phyloP scores from a whole-genome alignment of 2,888 invertebrate genomes.

The Anthophora plumipes region DNA sequence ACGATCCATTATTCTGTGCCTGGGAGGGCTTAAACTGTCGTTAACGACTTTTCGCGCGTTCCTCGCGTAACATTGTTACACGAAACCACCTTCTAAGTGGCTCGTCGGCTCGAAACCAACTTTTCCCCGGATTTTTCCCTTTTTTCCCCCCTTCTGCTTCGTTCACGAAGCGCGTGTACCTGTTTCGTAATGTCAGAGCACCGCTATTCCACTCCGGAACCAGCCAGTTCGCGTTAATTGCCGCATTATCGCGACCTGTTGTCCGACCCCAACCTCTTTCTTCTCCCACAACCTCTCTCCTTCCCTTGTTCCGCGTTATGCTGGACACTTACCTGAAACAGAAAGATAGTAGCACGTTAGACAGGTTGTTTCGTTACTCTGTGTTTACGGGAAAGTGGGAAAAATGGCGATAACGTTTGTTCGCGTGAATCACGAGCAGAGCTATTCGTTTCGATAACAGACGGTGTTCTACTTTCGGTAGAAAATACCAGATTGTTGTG shows the following conservation, averaged over 20 bases:
- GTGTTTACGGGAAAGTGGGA: not conserved
- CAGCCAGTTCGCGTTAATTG: constrained; percentile 58
- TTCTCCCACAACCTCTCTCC: not conserved
- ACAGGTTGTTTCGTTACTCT: constrained; percentile 2
- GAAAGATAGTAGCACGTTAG: constrained; percentile 60
- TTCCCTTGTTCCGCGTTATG: not conserved
- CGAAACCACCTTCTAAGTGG: constrained; percentile 48
- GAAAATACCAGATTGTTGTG: too few species aligned
- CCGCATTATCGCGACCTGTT: constrained; percentile 58
- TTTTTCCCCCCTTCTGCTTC: not conserved
- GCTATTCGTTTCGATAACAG: not conserved
- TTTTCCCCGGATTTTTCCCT: constrained; percentile 33
- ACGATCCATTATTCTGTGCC: constrained; percentile 60
- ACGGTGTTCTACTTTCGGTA: too few species aligned
- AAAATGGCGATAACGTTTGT: constrained; percentile 14
- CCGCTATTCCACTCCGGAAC: constrained; percentile 37
- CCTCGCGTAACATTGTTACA: constrained; percentile 49
- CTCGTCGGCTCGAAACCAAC: constrained; percentile 44
- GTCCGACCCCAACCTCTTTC: constrained; percentile 3
- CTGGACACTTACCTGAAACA: constrained; percentile 75
- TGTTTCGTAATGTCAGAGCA: constrained; percentile 34
- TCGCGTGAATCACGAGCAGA: not conserved
- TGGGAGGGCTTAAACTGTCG: constrained; percentile 62
- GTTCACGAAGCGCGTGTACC: constrained; percentile 23
- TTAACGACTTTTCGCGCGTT: constrained; percentile 68